Base-by-base conservation (phyloP, 2,113 vertebrate genomes). In the Turdus rufiventris region DNA sequence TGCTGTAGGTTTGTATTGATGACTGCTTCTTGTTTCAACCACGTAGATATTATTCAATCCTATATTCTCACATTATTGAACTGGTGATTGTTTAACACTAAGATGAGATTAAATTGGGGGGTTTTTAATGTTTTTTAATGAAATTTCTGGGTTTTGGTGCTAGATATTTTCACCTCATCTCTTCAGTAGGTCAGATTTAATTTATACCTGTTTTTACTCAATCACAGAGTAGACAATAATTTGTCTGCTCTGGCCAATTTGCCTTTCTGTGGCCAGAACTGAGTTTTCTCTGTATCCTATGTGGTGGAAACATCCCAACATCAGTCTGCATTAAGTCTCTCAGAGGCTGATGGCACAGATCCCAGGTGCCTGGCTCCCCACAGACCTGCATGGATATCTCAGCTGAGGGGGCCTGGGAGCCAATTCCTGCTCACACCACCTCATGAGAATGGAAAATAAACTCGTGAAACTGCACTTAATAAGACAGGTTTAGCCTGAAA, bases 271-370 rank as follows among this genome's bases (percentile, higher is more conserved):
- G 9, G 33, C 11, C 23, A 85, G 29, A 67, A 56, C 19, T 57
- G 12, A 8, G 23, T 36, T 67, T 10, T 54, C 20, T 67, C 18
- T 31, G 1, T 25, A 21, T 8, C 2, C 5, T 6, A 0, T 3
- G 5, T 70, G 5, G 6, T 36, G 19, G 20, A 66, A 92, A 50
- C 42, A 58, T 61, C 19, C 14, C 48, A 33, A 3, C 1, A 17
- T 34, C 43, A 58, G 2, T 5, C 18, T 54, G 18, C 23, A 14
- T 12, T 15, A 9, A 21, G 40, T 78, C 38, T 24, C 10, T 60
- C 21, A 17, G 61, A 43, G 43, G 25, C 18, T 63, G 56, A 47
- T 42, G 61, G 29, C 48, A 67, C 43, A 0, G 0, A 31, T 36
- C 9, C 40, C 2, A 0, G 4, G 9, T 42, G 16, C 29, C 48